These are phyloP conservation scores for Henicopernis longicauda DNA, from an alignment of 2,113 vertebrate genomes.

Conservation along the genomic window DNA sequence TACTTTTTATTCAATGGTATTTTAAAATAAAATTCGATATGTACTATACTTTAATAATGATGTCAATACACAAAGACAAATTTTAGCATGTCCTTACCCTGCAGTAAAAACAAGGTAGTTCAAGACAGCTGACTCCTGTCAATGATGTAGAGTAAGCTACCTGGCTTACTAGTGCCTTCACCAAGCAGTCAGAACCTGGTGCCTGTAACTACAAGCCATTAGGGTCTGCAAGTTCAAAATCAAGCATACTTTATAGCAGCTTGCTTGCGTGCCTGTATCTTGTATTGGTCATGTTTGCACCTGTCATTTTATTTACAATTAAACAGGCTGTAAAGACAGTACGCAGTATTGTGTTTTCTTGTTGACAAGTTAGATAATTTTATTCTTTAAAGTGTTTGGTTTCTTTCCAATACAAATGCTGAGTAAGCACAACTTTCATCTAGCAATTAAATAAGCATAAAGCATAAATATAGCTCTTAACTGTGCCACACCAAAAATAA, in stretches of 20 bases:
- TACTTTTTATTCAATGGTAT: background rate
- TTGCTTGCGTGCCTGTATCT: background rate
- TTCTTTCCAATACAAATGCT: background rate
- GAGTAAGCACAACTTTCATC: background rate
- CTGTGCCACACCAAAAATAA: background rate
- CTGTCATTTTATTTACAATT: background rate
- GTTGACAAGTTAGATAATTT: background rate
- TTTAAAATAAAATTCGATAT: background rate
- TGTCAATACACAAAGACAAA: background rate
- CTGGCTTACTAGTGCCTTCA: background rate
- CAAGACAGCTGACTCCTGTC: background rate
- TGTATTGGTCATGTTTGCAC: background rate
- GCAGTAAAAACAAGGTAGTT: background rate
- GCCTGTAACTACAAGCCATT: background rate
- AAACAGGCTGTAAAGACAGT: background rate
- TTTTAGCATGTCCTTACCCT: background rate
- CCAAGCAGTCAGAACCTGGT: background rate
- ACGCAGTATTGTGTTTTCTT: background rate
- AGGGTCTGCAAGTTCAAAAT: background rate
- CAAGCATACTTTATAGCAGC: background rate
- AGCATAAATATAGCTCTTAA: background rate
- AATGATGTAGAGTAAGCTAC: background rate
- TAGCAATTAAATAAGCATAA: background rate
- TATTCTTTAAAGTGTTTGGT: background rate
- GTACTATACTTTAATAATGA: background rate